Evolutionary conservation across 2,113 vertebrate genomes (phyloP), one percentile per base, ranked within the genome.

Genomic region (Pluvialis apricaria): DNA sequence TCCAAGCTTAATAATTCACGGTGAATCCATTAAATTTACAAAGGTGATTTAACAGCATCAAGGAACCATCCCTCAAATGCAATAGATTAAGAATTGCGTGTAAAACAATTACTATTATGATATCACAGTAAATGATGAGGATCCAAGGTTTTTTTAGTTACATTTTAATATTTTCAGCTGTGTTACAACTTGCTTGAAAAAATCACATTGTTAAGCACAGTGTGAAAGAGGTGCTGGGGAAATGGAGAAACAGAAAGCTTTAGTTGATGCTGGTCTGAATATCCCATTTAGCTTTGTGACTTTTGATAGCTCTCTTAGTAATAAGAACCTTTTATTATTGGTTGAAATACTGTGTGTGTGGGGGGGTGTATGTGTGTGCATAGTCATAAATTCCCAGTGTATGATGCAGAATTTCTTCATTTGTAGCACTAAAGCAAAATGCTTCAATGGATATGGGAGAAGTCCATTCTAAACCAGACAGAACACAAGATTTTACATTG

Each of bases 1-100:
- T 97, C 90, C 79, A 90, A 89, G 34, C 15, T 79, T 92, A 94
- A 84, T 97, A 85, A 94, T 95, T 98, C 55, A 90, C 86, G 88
- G 57, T 57, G 77, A 89, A 65, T 82, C 57, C 69, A 62, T 92
- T 94, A 79, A 58, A 79, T 62, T 96, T 97, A 84, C 38, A 72
- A 66, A 91, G 44, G 10, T 94, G 32, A 24, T 88, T 57, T 83
- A 92, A 69, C 58, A 49, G 42, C 64, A 88, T 66, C 65, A 96
- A 96, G 69, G 52, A 94, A 68, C 19, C 5, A 22, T 60, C 62
- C 22, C 29, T 75, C 40, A 82, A 83, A 55, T n/a, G 77, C n/a
- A 78, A 29, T 32, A 70, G 29, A 54, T 45, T 42, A 78, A 42
- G 34, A 75, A 52, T 3, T 57, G 21, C 2, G 2, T 1, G 2